Evolutionary conservation across 2,113 vertebrate genomes (phyloP).

Genomic region (Caranx ignobilis): DNA sequence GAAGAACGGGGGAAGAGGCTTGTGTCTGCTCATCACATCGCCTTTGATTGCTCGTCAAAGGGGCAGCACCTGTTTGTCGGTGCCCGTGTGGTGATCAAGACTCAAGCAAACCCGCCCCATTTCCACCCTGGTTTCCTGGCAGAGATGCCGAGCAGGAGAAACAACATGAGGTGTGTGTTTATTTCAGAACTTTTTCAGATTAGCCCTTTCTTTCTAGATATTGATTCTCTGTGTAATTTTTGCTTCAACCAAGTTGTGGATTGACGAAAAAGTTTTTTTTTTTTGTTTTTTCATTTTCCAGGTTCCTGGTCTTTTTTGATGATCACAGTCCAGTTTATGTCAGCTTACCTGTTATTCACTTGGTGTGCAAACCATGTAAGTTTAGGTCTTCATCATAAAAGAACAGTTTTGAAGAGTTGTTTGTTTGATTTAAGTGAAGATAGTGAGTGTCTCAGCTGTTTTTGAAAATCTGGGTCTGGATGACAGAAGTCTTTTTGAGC

Average conservation of each 20-base stretch:
- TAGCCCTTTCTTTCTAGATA: too few species aligned
- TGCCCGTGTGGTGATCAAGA: slow-evolving; percentile 89
- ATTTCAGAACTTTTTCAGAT: too few species aligned
- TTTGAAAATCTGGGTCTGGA: too few species aligned
- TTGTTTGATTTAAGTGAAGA: background rate
- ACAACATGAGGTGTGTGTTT: slow-evolving; percentile 86
- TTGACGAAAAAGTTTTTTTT: background rate
- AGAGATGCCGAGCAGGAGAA: slow-evolving; percentile 90
- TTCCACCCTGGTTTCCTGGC: slow-evolving; percentile 88
- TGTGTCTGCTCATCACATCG: slow-evolving; percentile 92
- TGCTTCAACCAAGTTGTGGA: background rate
- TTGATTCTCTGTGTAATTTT: too few species aligned
- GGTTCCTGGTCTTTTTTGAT: slow-evolving; percentile 94
- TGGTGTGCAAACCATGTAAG: slow-evolving; percentile 91
- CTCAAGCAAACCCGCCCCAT: slow-evolving; percentile 80
- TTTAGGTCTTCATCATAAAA: background rate
- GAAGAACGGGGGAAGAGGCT: slow-evolving; percentile 88
- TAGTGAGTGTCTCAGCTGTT: too few species aligned
- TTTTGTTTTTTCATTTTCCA: slow-evolving; percentile 58
- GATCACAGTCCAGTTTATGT: slow-evolving; percentile 89
- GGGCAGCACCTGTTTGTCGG: slow-evolving; percentile 86
- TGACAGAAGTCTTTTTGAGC: background rate
- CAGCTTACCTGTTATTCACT: slow-evolving; percentile 85
- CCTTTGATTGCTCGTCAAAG: slow-evolving; percentile 82
- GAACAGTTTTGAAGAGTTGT: background rate